These are phyloP conservation scores for Antrozous pallidus DNA, from an alignment of 2,797 vertebrate genomes.

Conservation along the genomic window DNA sequence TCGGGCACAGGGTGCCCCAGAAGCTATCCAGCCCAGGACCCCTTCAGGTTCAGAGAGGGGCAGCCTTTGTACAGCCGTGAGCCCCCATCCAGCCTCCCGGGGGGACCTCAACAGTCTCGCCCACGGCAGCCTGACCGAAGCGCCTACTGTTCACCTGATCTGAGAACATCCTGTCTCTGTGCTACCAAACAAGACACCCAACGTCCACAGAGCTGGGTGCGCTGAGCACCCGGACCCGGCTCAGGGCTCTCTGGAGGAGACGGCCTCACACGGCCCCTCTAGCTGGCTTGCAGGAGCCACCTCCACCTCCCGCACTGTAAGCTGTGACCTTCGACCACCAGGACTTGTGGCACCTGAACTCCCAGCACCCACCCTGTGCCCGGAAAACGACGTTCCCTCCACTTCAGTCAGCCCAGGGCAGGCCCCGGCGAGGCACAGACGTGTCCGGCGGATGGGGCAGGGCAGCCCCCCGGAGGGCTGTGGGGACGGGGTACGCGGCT, in stretches of 20 bases:
- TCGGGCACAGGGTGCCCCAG: neutral
- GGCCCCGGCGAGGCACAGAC: neutral
- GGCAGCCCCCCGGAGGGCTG: neutral
- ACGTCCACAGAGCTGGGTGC: rapidly evolving
- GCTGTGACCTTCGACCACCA: neutral
- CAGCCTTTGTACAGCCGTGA: neutral
- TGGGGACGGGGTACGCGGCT: neutral
- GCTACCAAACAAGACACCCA: neutral
- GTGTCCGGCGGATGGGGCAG: neutral
- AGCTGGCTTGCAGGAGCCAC: neutral
- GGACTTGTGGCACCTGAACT: neutral
- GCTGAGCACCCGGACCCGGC: neutral
- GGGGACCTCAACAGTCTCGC: neutral
- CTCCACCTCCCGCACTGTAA: neutral
- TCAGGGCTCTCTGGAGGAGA: neutral
- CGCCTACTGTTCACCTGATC: neutral
- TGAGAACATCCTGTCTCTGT: neutral
- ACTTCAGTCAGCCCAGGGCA: neutral
- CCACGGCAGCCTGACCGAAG: neutral
- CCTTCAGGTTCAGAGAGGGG: neutral
- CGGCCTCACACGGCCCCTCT: neutral
- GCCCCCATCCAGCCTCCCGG: neutral
- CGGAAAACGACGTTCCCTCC: neutral
- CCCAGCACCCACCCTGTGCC: neutral
- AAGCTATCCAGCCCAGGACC: too few species aligned